Conservation (phyloP, 2,113 vertebrate genomes). For the Erythrolamprus reginae region DNA sequence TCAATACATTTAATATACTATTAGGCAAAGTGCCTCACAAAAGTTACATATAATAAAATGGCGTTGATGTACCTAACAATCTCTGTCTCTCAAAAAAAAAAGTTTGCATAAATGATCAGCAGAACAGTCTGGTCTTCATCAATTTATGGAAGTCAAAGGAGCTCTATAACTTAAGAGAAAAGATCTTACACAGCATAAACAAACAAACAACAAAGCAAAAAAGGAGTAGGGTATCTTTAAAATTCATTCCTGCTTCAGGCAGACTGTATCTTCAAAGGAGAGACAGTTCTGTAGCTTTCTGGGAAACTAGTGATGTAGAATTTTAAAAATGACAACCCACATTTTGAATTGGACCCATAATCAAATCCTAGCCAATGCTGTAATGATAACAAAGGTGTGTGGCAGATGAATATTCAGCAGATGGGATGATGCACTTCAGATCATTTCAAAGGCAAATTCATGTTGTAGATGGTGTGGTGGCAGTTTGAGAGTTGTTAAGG, state of each 20-base stretch:
- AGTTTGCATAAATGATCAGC: background rate
- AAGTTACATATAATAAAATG: background rate
- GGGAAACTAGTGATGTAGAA: background rate
- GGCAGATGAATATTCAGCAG: background rate
- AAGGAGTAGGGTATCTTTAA: background rate
- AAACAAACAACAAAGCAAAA: background rate
- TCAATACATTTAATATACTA: background rate
- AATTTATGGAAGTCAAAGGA: background rate
- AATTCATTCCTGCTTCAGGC: background rate
- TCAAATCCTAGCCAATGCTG: background rate
- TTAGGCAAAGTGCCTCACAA: background rate
- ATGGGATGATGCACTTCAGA: background rate
- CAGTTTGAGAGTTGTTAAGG: background rate
- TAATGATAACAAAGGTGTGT: background rate
- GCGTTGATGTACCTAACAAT: background rate
- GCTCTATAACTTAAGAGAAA: background rate
- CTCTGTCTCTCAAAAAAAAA: background rate
- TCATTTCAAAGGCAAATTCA: background rate
- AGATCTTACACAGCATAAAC: background rate
- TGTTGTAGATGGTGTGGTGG: background rate
- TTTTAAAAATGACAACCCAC: background rate
- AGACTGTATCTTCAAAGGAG: background rate
- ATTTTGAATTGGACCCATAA: background rate
- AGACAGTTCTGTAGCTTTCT: background rate
- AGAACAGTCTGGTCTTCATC: background rate